Base-by-base conservation (phyloP, 2,797 vertebrate genomes). In the Myripristis murdjan region DNA sequence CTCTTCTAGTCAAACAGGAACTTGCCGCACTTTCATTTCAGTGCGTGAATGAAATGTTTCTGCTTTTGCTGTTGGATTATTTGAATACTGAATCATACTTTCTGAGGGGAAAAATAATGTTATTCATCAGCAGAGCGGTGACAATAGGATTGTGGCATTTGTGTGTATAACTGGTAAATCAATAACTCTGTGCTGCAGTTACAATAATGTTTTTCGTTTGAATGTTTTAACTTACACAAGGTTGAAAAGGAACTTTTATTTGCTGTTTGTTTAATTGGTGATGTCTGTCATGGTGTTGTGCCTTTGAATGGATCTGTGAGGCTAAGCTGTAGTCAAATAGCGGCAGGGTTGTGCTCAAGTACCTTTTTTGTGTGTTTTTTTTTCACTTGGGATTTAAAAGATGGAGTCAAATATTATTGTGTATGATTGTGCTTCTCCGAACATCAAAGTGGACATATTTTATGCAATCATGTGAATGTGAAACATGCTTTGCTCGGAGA, bases 171-270 rank as follows among this genome's bases (percentile, higher is more conserved):
- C 46, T 72, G 60, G 75, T 60, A 77, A 87, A 90, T 89, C 44
- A 86, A 24, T 90, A 85, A 88, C 77, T 62, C 6, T 8, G 6
- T 49, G 33, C 74, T 75, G 79, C 72, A 83, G 82, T 77, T 37
- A 59, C 26, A 18, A n/a, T 31, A 1, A 23, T 73, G 22, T 77
- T 80, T 83, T 79, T 66, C 82, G 31, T 73, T 82, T 83, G 35
- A 59, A 6, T 68, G 81, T 75, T 35, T 41, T 67, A 60, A 46
- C 59, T 46, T 9, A 46, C 6, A 82, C 43, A 33, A 23, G 31
- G 47, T 22, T 58, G 31, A 41, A 78, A 70, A 64, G 39, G 48
- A 66, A 46, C 10, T 60, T 23, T 41, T 67, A 18, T 87, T 87
- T 75, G 48, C 72, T 10, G 6, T 75, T 0, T 1, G 15, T 72